phyloP scores from a whole-genome alignment of 1,140 invertebrate genomes.

The Macrobrachium nipponense region DNA sequence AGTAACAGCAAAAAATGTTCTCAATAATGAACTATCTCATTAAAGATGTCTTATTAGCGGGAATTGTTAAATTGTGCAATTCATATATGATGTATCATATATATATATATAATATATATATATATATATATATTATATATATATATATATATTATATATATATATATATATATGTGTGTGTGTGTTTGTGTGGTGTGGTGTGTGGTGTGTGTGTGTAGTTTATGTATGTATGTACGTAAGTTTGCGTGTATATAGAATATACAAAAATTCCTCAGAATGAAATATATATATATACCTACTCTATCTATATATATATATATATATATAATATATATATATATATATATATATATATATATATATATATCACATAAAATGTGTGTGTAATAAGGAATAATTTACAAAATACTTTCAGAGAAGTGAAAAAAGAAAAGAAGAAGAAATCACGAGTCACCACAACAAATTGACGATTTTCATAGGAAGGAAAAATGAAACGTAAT shows the following conservation, averaged over 20 bases:
- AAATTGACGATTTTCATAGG: too few species aligned
- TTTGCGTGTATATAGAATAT: constrained; percentile 17
- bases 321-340: constrained; percentile 30
- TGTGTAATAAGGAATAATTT: neutral
- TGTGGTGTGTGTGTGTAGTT: neutral
- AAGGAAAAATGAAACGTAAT: too few species aligned
- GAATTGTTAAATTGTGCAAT: too few species aligned
- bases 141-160: constrained; percentile 15
- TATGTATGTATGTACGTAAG: neutral
- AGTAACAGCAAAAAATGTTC: too few species aligned
- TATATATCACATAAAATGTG: constrained; percentile 3
- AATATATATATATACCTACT: constrained; percentile 33
- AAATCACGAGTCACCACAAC: too few species aligned
- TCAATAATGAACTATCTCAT: too few species aligned
- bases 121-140: constrained; percentile 13
- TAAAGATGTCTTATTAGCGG: too few species aligned
- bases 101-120: constrained; percentile 9
- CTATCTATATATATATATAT: constrained; percentile 23
- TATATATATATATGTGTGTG: neutral
- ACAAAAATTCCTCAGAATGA: too few species aligned
- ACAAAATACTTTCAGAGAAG: too few species aligned
- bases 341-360: neutral
- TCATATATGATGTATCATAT: neutral
- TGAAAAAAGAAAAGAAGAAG: too few species aligned
- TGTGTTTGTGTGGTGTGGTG: neutral